Base-by-base conservation (phyloP, 2,888 invertebrate genomes). In the Mythimna loreyi region DNA sequence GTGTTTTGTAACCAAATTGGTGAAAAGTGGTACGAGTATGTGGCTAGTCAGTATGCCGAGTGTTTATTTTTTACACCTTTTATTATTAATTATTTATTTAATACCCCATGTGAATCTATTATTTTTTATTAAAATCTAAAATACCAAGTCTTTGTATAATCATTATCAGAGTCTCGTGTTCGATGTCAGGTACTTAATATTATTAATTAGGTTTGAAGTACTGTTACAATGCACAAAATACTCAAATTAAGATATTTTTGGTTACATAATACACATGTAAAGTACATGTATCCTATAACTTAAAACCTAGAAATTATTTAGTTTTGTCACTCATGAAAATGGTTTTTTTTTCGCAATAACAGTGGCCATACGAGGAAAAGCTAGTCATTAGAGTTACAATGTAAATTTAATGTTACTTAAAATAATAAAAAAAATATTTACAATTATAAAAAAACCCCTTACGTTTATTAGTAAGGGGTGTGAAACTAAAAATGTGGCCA, bases 351-450 rank as follows among this genome's bases (percentile, higher is more conserved):
- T 89, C 79, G 87, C 87, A 86, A 85, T 88, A 85, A 89, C 90
- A 89, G 92, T 92, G 94, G 95, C 95, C 95, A 94, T 95, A 93
- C 91, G 94, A 94, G 92, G 92, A 92, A n/a, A 92, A 93, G 91
- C 96, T 96, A 96, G 96, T 96, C 96, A 96, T 94, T 96, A 96
- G 96, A 90, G 80, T 92, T 90, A 95, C 94, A 92, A 86, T 92
- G 92, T 95, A 95, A 95, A 93, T 92, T 93, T 92, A 94, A 92
- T 92, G 89, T 92, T 91, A 83, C 83, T 82, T 84, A 84, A 84
- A 83, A 76, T 82, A 93, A 85, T 84, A 87, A 91, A 89, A 90
- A 28, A 92, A 92, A 90, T 95, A 95, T 95, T 95, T 95, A 95
- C 94, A 94, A 88, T 91, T 92, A 92, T 88, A 81, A 86, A 81